A percentile compares a stretch with the other conserved stretches of the same genome.
phyloP scores from a whole-genome alignment of 2,888 invertebrate genomes.

The Punctoribates punctum region DNA sequence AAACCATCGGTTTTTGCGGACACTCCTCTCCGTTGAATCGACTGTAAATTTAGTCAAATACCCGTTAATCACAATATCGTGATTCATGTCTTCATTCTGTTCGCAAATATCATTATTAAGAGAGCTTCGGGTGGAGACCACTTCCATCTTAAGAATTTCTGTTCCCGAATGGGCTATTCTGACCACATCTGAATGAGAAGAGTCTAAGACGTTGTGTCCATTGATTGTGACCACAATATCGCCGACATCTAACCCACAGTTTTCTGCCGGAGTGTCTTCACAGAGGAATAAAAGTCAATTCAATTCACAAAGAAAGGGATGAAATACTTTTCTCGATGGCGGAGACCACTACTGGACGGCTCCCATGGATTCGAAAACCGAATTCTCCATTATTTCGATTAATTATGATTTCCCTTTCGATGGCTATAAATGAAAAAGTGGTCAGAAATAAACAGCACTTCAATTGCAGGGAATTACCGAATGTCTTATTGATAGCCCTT shows the following conservation, averaged over 20 bases:
- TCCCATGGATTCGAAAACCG: slow-evolving; percentile 91
- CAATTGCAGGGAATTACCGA: slow-evolving; percentile 64
- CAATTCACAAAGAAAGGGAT: neutral
- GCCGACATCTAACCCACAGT: slow-evolving; percentile 84
- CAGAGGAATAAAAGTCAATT: neutral
- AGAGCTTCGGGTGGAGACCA: slow-evolving; percentile 34
- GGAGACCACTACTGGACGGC: slow-evolving; percentile 92
- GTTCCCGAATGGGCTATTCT: slow-evolving; percentile 78
- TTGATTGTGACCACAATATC: slow-evolving; percentile 90
- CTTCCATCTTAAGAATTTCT: slow-evolving; percentile 34
- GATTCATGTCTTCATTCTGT: neutral
- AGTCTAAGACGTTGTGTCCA: slow-evolving; percentile 81
- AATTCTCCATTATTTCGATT: slow-evolving; percentile 78
- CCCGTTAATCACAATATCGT: slow-evolving; percentile 36
- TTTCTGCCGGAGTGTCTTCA: slow-evolving; percentile 78
- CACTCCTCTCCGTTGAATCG: slow-evolving; percentile 1
- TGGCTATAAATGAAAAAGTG: slow-evolving; percentile 60
- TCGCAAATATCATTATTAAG: neutral
- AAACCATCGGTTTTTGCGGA: slow-evolving; percentile 86
- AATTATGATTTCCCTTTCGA: slow-evolving; percentile 80
- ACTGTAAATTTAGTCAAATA: slow-evolving; percentile 35
- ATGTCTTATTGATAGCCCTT: slow-evolving; percentile 73
- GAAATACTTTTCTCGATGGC: slow-evolving; percentile 74
- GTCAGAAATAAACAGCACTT: slow-evolving; percentile 22
- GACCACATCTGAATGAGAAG: slow-evolving; percentile 88